Percentiles rank a stretch among this genome's conserved stretches.
phyloP scores from a whole-genome alignment of 37 sponge, comb jelly and placozoan species.

The Mnemiopsis leidyi region DNA sequence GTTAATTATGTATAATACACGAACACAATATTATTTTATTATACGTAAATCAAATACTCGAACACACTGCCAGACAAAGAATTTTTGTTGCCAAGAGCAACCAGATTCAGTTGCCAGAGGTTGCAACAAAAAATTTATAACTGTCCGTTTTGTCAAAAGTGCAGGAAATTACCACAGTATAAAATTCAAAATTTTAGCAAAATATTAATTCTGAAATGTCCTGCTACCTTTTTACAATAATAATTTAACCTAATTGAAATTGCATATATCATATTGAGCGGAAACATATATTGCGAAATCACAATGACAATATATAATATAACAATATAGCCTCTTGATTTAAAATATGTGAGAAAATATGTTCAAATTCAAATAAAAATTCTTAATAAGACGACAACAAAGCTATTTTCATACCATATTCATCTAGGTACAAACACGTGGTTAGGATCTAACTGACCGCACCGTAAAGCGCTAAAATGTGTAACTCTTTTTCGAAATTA shows the following conservation, averaged over 20 bases:
- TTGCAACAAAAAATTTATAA: neutral
- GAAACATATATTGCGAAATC: slow-evolving; percentile 30
- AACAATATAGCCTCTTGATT: slow-evolving; percentile 17
- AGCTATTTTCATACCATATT: slow-evolving; percentile 3
- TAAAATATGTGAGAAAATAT: slow-evolving; percentile 60
- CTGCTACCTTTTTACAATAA: slow-evolving; percentile 64
- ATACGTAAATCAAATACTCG: slow-evolving; percentile 39
- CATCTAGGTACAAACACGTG: neutral
- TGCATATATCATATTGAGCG: slow-evolving; percentile 51
- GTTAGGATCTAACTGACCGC: no score
- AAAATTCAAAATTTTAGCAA: slow-evolving; percentile 62
- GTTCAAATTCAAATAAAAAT: slow-evolving; percentile 64
- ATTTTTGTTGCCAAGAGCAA: neutral
- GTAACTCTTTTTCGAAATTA: no score
- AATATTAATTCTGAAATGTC: slow-evolving; percentile 61
- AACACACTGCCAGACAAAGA: neutral
- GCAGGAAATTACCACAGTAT: slow-evolving; percentile 59
- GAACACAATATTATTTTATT: neutral
- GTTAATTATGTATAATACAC: slow-evolving; percentile 50
- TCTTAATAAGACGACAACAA: slow-evolving; percentile 58
- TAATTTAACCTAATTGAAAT: slow-evolving; percentile 64
- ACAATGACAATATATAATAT: slow-evolving; percentile 49
- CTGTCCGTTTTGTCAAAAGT: slow-evolving; percentile 12
- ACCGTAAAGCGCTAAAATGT: no score
- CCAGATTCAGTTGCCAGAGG: neutral